Evolutionary conservation across 2,113 vertebrate genomes (phyloP).

Genomic region (Physeter macrocephalus): DNA sequence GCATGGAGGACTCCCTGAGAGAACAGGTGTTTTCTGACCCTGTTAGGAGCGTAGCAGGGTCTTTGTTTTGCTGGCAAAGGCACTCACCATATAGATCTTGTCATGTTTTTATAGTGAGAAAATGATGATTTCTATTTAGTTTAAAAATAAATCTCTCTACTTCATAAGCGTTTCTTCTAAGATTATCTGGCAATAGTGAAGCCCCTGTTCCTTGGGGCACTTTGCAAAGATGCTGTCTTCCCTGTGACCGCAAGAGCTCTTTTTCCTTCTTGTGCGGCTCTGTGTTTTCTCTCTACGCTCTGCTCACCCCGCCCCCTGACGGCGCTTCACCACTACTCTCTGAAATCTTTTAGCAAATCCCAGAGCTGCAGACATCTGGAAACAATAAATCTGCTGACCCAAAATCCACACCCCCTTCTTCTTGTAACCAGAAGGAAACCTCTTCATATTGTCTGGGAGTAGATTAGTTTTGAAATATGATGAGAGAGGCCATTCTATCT

Average conservation of each 20-base stretch:
- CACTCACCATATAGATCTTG: fast-evolving
- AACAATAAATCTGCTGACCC: slow-evolving; percentile 27
- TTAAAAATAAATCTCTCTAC: background rate
- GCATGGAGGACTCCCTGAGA: background rate
- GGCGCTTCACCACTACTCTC: background rate
- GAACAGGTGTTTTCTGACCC: background rate
- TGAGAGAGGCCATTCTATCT: background rate
- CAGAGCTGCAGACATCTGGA: slow-evolving; percentile 56
- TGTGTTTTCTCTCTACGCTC: background rate
- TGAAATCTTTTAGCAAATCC: slow-evolving; percentile 11
- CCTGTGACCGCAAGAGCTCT: background rate
- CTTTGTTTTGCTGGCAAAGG: background rate
- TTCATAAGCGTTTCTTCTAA: background rate
- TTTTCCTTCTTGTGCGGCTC: background rate
- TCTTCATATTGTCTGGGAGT: slow-evolving; percentile 27
- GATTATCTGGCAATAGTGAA: background rate
- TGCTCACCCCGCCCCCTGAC: background rate
- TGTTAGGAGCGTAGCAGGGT: background rate
- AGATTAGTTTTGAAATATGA: slow-evolving; percentile 19
- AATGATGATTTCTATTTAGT: background rate
- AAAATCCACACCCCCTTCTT: background rate
- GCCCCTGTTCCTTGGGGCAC: background rate
- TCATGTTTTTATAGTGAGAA: background rate
- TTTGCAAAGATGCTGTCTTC: background rate
- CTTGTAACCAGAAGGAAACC: background rate